These are phyloP conservation scores for Valencia hispanica DNA, from an alignment of 2,797 vertebrate species.

Conservation along the genomic window DNA sequence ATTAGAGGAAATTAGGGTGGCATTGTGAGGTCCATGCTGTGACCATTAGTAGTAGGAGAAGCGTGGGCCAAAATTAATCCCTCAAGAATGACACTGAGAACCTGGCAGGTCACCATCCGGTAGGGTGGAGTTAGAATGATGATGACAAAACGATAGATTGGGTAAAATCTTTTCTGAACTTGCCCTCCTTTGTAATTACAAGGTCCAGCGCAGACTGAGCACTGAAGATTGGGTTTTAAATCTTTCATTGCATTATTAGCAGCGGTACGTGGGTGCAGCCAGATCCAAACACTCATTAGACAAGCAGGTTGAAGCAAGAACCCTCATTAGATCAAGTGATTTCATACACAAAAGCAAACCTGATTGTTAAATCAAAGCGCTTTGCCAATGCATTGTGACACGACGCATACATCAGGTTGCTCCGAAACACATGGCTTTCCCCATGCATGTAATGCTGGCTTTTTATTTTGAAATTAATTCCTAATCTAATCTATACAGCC, in stretches of 20 bases:
- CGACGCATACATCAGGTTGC: slow-evolving; percentile 69
- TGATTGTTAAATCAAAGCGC: slow-evolving; percentile 69
- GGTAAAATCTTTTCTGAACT: slow-evolving; percentile 15
- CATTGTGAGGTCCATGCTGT: slow-evolving; percentile 80
- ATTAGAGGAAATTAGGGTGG: slow-evolving; percentile 81
- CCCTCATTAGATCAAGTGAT: slow-evolving; percentile 64
- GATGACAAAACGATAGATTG: slow-evolving; percentile 12
- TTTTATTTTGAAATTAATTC: slow-evolving; percentile 84
- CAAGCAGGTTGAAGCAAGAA: slow-evolving; percentile 48
- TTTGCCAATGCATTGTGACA: slow-evolving; percentile 59
- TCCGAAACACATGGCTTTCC: slow-evolving; percentile 55
- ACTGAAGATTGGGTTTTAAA: slow-evolving; percentile 11
- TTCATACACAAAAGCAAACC: slow-evolving; percentile 54
- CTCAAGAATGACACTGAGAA: slow-evolving; percentile 62
- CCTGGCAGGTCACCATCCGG: slow-evolving; percentile 55
- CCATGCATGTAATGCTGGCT: slow-evolving; percentile 76
- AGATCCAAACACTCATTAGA: slow-evolving; percentile 55
- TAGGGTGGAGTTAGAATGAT: slow-evolving; percentile 31
- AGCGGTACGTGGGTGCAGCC: slow-evolving; percentile 23
- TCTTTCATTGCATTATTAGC: slow-evolving; percentile 41
- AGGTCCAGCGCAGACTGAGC: slow-evolving; percentile 18
- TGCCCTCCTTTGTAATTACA: slow-evolving; percentile 34
- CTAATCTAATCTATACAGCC: slow-evolving; percentile 83
- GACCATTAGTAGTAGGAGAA: slow-evolving; percentile 78
- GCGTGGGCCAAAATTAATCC: slow-evolving; percentile 74